Conservation (phyloP, 2,888 invertebrate species). For the Rhogogaster chlorosoma region DNA sequence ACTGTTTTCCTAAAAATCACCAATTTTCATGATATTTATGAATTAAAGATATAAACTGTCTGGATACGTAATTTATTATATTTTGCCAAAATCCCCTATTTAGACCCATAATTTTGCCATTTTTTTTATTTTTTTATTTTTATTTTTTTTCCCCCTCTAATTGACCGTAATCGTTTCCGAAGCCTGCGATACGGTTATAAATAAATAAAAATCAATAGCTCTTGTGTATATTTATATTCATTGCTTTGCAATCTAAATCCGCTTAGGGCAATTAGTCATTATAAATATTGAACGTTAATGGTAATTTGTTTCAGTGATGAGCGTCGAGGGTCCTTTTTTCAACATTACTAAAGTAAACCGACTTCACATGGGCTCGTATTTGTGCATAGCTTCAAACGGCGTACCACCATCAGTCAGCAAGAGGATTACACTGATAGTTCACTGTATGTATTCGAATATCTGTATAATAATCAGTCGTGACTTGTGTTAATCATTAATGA, state of each 20-base stretch:
- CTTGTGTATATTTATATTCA: background rate
- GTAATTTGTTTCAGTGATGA: conserved; percentile 80
- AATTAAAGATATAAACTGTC: too few species aligned
- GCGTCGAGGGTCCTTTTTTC: conserved; percentile 82
- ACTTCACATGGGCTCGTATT: conserved; percentile 79
- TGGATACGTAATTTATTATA: too few species aligned
- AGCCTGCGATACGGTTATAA: background rate
- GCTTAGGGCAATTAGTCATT: background rate
- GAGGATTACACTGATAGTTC: conserved; percentile 78
- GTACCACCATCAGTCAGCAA: conserved; percentile 79
- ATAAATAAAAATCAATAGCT: background rate
- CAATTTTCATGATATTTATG: too few species aligned
- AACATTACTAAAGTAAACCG: conserved; percentile 77
- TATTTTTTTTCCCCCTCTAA: background rate
- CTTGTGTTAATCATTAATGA: background rate
- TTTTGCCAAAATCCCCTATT: background rate
- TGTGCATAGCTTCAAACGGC: conserved; percentile 79
- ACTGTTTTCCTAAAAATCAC: too few species aligned
- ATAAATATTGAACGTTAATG: background rate
- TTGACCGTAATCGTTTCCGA: background rate
- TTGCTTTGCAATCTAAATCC: background rate
- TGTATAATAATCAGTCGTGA: background rate
- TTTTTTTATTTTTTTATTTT: background rate
- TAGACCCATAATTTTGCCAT: too few species aligned
- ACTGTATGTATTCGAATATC: conserved; percentile 77